Evolutionary conservation across 2,113 vertebrate species (phyloP).

Genomic region (Melanocharis versteri): DNA sequence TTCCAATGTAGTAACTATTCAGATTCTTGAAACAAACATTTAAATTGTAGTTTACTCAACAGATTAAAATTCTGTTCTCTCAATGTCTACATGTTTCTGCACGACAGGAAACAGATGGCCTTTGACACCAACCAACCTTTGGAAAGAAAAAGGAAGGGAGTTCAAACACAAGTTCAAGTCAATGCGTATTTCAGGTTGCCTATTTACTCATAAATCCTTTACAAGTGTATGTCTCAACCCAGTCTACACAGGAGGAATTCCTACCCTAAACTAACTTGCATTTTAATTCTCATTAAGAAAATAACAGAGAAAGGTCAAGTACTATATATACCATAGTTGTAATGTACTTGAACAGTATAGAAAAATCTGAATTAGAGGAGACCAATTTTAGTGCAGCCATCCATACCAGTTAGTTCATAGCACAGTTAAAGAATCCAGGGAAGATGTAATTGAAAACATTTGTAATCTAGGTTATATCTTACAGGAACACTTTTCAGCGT

Average conservation of each 20-base stretch:
- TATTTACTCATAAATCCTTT: constrained; percentile 19
- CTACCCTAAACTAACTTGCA: not conserved
- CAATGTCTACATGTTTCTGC: not conserved
- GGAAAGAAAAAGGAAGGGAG: constrained; percentile 24
- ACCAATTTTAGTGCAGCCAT: not conserved
- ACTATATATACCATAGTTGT: not conserved
- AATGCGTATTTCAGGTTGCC: not conserved
- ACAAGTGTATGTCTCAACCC: not conserved
- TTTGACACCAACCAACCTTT: not conserved
- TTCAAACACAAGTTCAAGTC: not conserved
- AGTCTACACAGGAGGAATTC: not conserved
- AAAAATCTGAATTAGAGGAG: not conserved
- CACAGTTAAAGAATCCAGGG: not conserved
- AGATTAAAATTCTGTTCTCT: constrained; percentile 24
- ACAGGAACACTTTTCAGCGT: not conserved
- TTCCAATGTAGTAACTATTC: not conserved
- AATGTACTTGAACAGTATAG: not conserved
- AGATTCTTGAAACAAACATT: not conserved
- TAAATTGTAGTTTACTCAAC: not conserved
- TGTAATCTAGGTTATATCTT: not conserved
- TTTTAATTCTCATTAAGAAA: not conserved
- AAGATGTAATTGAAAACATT: not conserved
- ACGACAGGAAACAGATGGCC: constrained; percentile 59
- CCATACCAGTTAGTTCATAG: not conserved
- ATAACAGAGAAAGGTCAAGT: not conserved